A percentile compares a stretch with the other conserved stretches of the same genome.
These are phyloP conservation scores for Musca domestica DNA, from an alignment of 1,140 invertebrate genomes.

Conservation along the genomic window DNA sequence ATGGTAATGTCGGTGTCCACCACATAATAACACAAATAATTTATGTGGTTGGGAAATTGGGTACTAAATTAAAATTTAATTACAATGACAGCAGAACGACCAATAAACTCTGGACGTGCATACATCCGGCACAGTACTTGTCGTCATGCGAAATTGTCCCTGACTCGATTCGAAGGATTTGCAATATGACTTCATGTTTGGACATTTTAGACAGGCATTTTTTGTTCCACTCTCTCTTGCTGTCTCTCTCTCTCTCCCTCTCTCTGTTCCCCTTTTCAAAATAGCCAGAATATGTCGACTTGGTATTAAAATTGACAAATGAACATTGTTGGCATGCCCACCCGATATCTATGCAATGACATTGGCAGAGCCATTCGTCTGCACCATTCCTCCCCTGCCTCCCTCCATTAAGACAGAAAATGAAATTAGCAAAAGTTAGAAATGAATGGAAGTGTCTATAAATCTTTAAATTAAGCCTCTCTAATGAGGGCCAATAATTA, in stretches of 20 bases:
- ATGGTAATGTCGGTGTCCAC: neutral
- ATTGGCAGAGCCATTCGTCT: too few species aligned
- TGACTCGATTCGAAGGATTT: neutral
- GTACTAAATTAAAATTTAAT: slow-evolving; percentile 32
- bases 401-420: too few species aligned
- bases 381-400: too few species aligned
- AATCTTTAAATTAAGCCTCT: slow-evolving; percentile 3
- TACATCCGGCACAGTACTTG: neutral
- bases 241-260: too few species aligned
- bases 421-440: too few species aligned
- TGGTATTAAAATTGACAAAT: slow-evolving; percentile 17
- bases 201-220: neutral
- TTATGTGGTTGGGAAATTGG: slow-evolving; percentile 28
- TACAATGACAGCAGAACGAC: slow-evolving; percentile 26
- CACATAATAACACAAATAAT: slow-evolving; percentile 27
- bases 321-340: neutral
- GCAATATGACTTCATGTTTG: too few species aligned
- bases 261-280: too few species aligned
- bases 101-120: slow-evolving; percentile 2
- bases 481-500: slow-evolving; percentile 1
- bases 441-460: neutral
- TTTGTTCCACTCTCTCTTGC: neutral
- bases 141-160: neutral
- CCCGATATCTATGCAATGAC: too few species aligned
- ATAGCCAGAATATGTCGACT: neutral